A percentile compares a stretch with the other conserved stretches of the same genome.
phyloP scores from a whole-genome alignment of 2,113 vertebrate species.

The Phainopepla nitens region DNA sequence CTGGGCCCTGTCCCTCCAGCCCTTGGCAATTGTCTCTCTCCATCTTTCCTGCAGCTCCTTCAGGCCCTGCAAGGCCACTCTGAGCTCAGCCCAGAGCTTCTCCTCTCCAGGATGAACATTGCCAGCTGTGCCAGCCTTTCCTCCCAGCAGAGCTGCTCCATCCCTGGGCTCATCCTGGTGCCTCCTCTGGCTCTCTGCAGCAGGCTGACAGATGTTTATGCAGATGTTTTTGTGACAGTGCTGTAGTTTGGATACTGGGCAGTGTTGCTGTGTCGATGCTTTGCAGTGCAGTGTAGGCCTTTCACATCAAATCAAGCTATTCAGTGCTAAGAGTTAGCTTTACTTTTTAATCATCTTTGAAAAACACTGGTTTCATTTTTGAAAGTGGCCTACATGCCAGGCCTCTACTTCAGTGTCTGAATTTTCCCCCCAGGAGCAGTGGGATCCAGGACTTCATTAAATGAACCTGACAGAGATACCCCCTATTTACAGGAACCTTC shows the following conservation, averaged over 20 bases:
- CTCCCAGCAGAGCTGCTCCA: not conserved
- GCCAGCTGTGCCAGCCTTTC: not conserved
- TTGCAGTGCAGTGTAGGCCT: not conserved
- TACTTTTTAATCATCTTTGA: not conserved
- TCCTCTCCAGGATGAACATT: not conserved
- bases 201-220: not conserved
- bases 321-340: not conserved
- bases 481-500: not conserved
- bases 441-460: not conserved
- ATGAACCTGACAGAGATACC: not conserved
- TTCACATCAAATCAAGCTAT: not conserved
- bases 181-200: not conserved
- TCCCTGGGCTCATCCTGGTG: not conserved
- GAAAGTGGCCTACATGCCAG: not conserved
- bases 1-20: fast-evolving
- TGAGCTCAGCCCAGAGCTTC: not conserved
- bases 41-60: not conserved
- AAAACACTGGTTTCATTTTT: not conserved
- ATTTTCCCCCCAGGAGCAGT: not conserved
- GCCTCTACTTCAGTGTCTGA: not conserved
- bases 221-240: not conserved
- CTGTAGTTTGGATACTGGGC: not conserved
- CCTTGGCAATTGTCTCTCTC: not conserved
- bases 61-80: not conserved
- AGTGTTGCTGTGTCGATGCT: not conserved